phyloP scores from a whole-genome alignment of 2,113 vertebrate species.

The Cepphus grylle region DNA sequence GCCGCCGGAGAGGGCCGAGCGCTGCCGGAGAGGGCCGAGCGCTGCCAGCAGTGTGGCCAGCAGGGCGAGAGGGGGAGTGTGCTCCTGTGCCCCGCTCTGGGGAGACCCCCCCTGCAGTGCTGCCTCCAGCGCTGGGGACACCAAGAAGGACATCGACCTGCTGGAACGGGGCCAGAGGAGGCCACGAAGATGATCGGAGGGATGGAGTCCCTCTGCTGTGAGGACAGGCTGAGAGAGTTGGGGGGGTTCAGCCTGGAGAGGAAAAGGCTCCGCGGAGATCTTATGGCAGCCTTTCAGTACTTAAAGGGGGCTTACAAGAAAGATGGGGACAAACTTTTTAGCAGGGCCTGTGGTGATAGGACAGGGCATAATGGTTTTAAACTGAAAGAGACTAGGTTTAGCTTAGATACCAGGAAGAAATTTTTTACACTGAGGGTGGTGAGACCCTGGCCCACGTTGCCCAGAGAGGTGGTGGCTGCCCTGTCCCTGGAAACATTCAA shows the following conservation, averaged over 20 bases:
- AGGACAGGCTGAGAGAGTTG: not conserved
- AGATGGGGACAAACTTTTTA: not conserved
- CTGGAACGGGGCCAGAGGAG: not conserved
- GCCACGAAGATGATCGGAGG: not conserved
- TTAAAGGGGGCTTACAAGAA: not conserved
- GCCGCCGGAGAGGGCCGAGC: not conserved
- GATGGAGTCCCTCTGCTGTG: not conserved
- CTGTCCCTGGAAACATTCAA: not conserved
- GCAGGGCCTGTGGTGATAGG: not conserved
- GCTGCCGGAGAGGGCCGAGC: too few relatives aligned
- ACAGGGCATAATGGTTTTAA: not conserved
- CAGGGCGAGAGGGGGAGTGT: too few relatives aligned
- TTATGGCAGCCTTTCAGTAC: not conserved
- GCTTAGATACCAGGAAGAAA: not conserved
- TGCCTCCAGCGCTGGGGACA: not conserved
- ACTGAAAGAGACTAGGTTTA: not conserved
- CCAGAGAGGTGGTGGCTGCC: not conserved
- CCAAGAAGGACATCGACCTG: not conserved
- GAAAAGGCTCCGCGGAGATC: not conserved
- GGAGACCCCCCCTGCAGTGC: not conserved
- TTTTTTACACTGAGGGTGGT: not conserved
- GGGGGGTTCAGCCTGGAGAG: not conserved
- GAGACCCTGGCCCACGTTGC: not conserved
- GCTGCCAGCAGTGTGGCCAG: not conserved
- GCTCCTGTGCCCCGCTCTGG: not conserved